Percentiles rank a stretch among this genome's conserved stretches.
phyloP scores from a whole-genome alignment of 2,797 vertebrate genomes.

The Salarias fasciatus region DNA sequence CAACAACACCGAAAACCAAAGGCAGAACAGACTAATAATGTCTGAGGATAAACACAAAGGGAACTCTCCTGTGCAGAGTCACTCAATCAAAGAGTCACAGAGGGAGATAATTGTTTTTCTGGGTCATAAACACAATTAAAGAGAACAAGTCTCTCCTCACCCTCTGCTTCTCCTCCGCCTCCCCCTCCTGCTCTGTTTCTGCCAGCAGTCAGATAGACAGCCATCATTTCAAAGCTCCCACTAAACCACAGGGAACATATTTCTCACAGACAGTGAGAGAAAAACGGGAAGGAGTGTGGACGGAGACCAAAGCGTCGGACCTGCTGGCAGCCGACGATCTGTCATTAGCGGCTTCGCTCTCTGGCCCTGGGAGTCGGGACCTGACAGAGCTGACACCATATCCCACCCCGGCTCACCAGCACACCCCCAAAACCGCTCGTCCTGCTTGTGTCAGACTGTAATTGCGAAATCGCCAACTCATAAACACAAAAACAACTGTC shows the following conservation, averaged over 20 bases:
- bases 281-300: constrained; percentile 47
- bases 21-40: constrained; percentile 23
- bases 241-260: constrained; percentile 73
- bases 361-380: constrained; percentile 42
- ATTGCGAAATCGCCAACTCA: constrained; percentile 42
- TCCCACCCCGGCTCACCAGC: constrained; percentile 22
- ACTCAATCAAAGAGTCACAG: constrained; percentile 57
- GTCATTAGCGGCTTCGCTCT: constrained; percentile 72
- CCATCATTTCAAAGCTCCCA: constrained; percentile 74
- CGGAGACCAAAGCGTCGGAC: constrained; percentile 49
- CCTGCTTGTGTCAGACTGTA: constrained; percentile 47
- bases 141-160: constrained; percentile 51
- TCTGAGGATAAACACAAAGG: constrained; percentile 44
- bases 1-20: constrained; percentile 26
- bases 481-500: constrained; percentile 65
- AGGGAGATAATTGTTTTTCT: constrained; percentile 54
- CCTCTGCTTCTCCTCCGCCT: constrained; percentile 1
- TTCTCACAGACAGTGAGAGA: constrained; percentile 67
- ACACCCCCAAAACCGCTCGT: constrained; percentile 15
- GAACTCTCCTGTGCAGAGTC: constrained; percentile 35
- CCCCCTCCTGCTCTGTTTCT: constrained; percentile 11
- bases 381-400: constrained; percentile 55
- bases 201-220: constrained; percentile 62
- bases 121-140: constrained; percentile 72
- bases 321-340: constrained; percentile 66